These are phyloP conservation scores for Euphydryas editha DNA, from an alignment of 2,888 invertebrate species.

Conservation along the genomic window DNA sequence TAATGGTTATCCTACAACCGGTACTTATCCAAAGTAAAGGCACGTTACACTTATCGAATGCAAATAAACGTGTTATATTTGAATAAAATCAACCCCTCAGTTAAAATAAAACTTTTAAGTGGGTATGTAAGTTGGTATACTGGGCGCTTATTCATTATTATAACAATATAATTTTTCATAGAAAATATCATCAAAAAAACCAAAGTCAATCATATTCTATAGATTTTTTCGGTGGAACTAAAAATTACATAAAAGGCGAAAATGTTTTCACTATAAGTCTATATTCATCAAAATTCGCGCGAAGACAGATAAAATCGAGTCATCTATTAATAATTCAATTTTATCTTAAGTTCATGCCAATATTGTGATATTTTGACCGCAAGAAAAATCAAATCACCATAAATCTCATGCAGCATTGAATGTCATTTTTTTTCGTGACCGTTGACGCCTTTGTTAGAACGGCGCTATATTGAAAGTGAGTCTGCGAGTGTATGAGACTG, in stretches of 20 bases:
- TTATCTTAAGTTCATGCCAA: constrained; percentile 27
- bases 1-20: constrained; percentile 51
- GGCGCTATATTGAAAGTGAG: constrained; percentile 49
- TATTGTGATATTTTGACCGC: constrained; percentile 69
- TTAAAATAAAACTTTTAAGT: constrained; percentile 42
- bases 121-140: constrained; percentile 21
- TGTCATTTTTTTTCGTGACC: constrained; percentile 40
- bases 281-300: constrained; percentile 12
- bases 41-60: constrained; percentile 68
- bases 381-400: constrained; percentile 47
- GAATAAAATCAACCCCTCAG: constrained; percentile 59
- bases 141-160: constrained; percentile 23
- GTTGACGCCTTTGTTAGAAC: constrained; percentile 48
- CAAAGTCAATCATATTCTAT: not conserved
- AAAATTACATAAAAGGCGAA: not conserved
- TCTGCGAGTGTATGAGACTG: constrained; percentile 35
- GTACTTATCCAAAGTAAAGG: constrained; percentile 62
- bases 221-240: no score
- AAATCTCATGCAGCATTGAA: constrained; percentile 24
- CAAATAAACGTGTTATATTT: constrained; percentile 72
- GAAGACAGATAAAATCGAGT: constrained; percentile 3
- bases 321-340: constrained; percentile 16
- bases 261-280: not conserved
- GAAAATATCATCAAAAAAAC: not conserved
- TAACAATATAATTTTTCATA: not conserved